phyloP scores from a whole-genome alignment of 2,797 vertebrate genomes.

The Sebastiscus albofasciatus region DNA sequence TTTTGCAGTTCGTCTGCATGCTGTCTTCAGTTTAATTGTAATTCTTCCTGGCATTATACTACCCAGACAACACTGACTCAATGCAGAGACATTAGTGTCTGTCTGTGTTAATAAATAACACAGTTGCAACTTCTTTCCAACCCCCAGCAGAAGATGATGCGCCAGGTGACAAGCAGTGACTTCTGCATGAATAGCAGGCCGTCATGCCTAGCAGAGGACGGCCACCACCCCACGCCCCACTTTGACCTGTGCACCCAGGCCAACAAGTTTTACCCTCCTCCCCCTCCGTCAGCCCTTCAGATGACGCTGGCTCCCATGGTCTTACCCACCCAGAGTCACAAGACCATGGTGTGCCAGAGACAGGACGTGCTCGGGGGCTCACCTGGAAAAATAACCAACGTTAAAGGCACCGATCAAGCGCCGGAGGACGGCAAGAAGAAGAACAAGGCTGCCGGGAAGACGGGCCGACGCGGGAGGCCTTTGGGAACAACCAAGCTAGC shows the following conservation, averaged over 20 bases:
- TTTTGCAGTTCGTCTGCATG: neutral
- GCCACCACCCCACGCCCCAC: constrained; percentile 88
- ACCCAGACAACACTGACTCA: neutral
- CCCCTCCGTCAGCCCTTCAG: constrained; percentile 77
- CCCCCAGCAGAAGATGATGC: constrained; percentile 93
- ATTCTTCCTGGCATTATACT: neutral
- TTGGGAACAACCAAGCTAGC: constrained; percentile 97
- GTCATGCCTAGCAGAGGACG: constrained; percentile 92
- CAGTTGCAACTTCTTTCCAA: constrained; percentile 2
- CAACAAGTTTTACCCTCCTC: constrained; percentile 91
- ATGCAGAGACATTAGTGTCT: neutral
- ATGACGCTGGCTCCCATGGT: constrained; percentile 81
- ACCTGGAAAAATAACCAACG: constrained; percentile 78
- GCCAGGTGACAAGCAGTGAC: constrained; percentile 91
- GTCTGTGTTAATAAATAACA: constrained; percentile 18
- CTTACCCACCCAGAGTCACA: constrained; percentile 84
- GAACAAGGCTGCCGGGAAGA: constrained; percentile 88
- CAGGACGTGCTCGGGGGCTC: constrained; percentile 85
- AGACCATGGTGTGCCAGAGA: constrained; percentile 91
- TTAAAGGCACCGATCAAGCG: constrained; percentile 85
- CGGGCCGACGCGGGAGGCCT: constrained; percentile 93
- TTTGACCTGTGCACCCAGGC: constrained; percentile 94
- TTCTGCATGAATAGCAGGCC: constrained; percentile 93
- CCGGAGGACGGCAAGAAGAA: constrained; percentile 93
- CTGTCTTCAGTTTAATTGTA: neutral